Conservation (phyloP, 2,113 vertebrate species). For the Pomatorhinus ruficollis region DNA sequence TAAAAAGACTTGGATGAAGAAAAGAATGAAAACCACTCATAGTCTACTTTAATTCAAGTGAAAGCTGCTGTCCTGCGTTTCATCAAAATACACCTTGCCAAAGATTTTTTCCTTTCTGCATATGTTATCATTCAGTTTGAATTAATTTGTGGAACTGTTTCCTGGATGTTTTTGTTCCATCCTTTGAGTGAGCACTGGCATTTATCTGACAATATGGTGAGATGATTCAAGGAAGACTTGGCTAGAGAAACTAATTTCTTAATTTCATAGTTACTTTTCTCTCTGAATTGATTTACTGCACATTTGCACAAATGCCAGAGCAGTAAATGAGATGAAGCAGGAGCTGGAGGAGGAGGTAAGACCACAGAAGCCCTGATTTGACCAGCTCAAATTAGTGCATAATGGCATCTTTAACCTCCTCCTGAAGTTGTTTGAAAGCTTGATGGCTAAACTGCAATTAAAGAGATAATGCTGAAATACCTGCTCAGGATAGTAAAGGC, state of each 20-base stretch:
- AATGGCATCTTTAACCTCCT: not conserved
- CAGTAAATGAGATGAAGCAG: not conserved
- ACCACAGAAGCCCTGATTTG: not conserved
- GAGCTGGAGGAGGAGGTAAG: not conserved
- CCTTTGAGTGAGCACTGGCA: not conserved
- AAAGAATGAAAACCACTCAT: not conserved
- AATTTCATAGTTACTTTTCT: not conserved
- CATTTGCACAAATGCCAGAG: not conserved
- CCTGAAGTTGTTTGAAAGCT: not conserved
- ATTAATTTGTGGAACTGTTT: not conserved
- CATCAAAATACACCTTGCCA: not conserved
- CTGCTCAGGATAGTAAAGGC: not conserved
- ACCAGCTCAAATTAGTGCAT: not conserved
- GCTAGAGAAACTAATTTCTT: slow-evolving; percentile 1
- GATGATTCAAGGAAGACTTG: slow-evolving; percentile 8
- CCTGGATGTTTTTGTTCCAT: slow-evolving; percentile 1
- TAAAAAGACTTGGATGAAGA: not conserved
- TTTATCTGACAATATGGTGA: not conserved
- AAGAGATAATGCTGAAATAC: not conserved
- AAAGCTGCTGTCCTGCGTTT: not conserved
- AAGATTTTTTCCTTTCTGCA: not conserved
- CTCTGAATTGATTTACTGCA: not conserved
- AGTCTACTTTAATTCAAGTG: not conserved
- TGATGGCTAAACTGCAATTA: not conserved
- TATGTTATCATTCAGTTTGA: not conserved